Evolutionary conservation across 1,140 invertebrate genomes (phyloP), one percentile per base, ranked within the genome.

Genomic region (Drosophila lowei): DNA sequence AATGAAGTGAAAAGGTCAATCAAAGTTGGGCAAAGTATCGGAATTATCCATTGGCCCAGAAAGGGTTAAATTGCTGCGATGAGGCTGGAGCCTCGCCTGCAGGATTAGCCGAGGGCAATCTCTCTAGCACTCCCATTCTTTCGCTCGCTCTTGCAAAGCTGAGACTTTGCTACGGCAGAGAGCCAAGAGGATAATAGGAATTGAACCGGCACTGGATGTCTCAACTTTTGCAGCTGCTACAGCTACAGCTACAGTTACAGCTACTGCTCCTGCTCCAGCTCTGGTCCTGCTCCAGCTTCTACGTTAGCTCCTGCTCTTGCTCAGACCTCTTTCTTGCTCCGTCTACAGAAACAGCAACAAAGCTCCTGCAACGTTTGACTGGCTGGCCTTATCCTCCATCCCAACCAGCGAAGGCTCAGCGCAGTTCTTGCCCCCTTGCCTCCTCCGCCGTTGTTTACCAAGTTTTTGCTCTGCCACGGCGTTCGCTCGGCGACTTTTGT

Each of bases 111-210:
- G 38, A n/a, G 23, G 71, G 43, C 23, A 23, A n/a, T 25, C 62
- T 25, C 30, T 65, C 25, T 4, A 38, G 23, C 16, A 58, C 0
- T 6, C 7, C 6, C 30, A 21, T 21, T 5, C 65, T 8, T 5
- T 44, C 11, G 49, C 44, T 16, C 34, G 42, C 60, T 49, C 55
- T 55, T 30, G 57, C 58, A 62, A 63, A 62, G 57, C 61, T 30
- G 50, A 52, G 49, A 70, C 61, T 72, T 70, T 77, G 47, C 46
- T 8, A 16, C 46, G 49, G 50, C 44, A 34, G 41, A 30, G 38
- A 72, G 68, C 46, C 67, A 65, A 83, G 74, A 70, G 86, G 84
- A 86, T 81, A 89, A 85, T 77, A 74, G 70, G 72, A 84, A 89
- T 90, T 79, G 74, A 80, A 72, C 57, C 67, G 66, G 68, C 50